These are phyloP conservation scores for Drosophila borealis DNA, from an alignment of 2,888 invertebrate genomes.

Conservation along the genomic window DNA sequence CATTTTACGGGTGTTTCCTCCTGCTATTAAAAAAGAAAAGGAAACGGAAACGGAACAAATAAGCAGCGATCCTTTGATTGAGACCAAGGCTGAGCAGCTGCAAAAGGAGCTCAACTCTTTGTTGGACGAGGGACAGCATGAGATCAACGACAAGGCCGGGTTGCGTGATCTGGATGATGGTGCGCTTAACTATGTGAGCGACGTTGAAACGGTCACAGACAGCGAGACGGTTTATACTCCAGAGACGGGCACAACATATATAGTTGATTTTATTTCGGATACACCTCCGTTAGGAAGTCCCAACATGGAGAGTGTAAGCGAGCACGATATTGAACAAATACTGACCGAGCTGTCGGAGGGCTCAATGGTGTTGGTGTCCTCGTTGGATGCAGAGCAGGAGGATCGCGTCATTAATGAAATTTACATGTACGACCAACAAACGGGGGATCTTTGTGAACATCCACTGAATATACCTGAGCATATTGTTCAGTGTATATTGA, in stretches of 20 bases:
- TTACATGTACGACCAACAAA: conserved; percentile 81
- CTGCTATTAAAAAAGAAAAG: conserved; percentile 57
- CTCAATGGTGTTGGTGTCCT: conserved; percentile 83
- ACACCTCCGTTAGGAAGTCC: neutral
- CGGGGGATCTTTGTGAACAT: conserved; percentile 81
- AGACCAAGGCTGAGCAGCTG: conserved; percentile 39
- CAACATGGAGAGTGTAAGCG: conserved; percentile 38
- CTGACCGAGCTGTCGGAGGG: conserved; percentile 81
- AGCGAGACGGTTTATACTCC: conserved; percentile 11
- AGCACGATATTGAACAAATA: conserved; percentile 80
- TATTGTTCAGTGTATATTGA: conserved; percentile 83
- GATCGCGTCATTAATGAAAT: conserved; percentile 83
- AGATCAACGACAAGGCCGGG: conserved; percentile 13
- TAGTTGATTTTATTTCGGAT: conserved; percentile 46
- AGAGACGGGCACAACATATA: conserved; percentile 28
- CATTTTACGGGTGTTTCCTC: conserved; percentile 18
- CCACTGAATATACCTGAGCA: conserved; percentile 84
- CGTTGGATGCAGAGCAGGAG: conserved; percentile 76
- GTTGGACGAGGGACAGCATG: conserved; percentile 41
- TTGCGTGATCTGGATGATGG: conserved; percentile 58
- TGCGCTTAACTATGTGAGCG: conserved; percentile 46
- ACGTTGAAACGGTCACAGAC: conserved; percentile 20
- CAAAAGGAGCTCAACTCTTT: conserved; percentile 63
- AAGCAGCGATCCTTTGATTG: neutral
- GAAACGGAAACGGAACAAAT: conserved; percentile 52